Evolutionary conservation across 2,888 invertebrate genomes (phyloP), one percentile per base, ranked within the genome.

Genomic region (Drosophila paramelanica): DNA sequence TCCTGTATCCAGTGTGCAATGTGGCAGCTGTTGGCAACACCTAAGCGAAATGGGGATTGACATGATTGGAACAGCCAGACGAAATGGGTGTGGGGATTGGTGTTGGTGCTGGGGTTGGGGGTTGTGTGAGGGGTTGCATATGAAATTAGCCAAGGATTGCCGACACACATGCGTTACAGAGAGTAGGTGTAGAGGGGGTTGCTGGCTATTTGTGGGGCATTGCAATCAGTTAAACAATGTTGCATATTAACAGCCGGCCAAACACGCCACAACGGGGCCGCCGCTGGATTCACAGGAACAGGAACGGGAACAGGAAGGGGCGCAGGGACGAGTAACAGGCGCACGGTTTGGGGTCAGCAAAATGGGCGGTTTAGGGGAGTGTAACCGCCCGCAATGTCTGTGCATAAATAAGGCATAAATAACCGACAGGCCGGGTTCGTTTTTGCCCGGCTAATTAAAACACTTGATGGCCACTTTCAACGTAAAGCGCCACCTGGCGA

Each of bases 391-490:
- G 76, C 81, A 73, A 86, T 79, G 84, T 78, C 85, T 88, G 79
- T 69, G 84, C 88, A 84, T 84, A 84, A 84, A 88, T 84, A 84
- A 88, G 76, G 82, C 86, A 84, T 85, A 85, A 84, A 88, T 84
- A 88, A 84, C 80, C 70, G 67, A 76, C 88, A 84, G 84, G 84
- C 86, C 55, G 56, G 47, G 57, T 59, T 55, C 17, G 38, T 43
- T 49, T 43, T 43, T 38, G 65, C 33, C 47, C 43, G 71, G 73
- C 88, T 84, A 84, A 84, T 88, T 84, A 84, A 84, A 84, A 85
- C 88, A 82, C 80, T 84, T 88, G 75, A 79, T 82, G 82, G 79
- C 68, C 85, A 50, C 62, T 70, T 75, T 67, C 67, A 65, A 51
- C 67, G 53, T 17, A 67, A 64, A 67, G 68, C 69, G 71, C 68